phyloP scores from a whole-genome alignment of 1,140 invertebrate genomes.

The Venturia canescens region DNA sequence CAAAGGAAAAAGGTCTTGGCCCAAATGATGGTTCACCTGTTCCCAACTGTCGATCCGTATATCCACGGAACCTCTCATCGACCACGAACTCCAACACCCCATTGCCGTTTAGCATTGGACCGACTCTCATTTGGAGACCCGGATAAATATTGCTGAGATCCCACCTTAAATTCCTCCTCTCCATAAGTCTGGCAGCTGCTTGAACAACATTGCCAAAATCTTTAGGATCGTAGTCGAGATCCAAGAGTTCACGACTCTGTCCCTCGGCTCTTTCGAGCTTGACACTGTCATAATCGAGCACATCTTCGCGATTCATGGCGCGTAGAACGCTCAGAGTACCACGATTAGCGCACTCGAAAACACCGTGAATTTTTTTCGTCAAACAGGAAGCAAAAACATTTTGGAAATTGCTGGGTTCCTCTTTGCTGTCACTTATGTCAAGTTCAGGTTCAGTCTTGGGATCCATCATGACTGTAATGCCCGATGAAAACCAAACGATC shows the following conservation, averaged over 20 bases:
- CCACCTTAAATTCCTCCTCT: slow-evolving; percentile 84
- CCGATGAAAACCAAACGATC: slow-evolving; percentile 59
- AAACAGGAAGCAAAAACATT: slow-evolving; percentile 64
- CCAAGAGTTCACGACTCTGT: slow-evolving; percentile 67
- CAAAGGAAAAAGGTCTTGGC: too few relatives aligned
- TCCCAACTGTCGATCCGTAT: slow-evolving; percentile 67
- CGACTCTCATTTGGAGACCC: slow-evolving; percentile 83
- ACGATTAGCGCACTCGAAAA: slow-evolving; percentile 81
- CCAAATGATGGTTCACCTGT: slow-evolving; percentile 61
- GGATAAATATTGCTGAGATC: slow-evolving; percentile 84
- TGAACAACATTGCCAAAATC: slow-evolving; percentile 84
- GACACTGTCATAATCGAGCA: slow-evolving; percentile 78
- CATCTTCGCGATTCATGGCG: slow-evolving; percentile 80
- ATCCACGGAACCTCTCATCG: slow-evolving; percentile 76
- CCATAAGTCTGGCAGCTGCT: slow-evolving; percentile 83
- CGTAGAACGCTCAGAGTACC: slow-evolving; percentile 82
- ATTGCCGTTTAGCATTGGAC: slow-evolving; percentile 79
- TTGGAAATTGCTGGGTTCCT: slow-evolving; percentile 60
- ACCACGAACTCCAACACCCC: slow-evolving; percentile 86
- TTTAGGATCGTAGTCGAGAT: slow-evolving; percentile 83
- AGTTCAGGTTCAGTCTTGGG: slow-evolving; percentile 46
- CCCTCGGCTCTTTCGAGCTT: slow-evolving; percentile 66
- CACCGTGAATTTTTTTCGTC: slow-evolving; percentile 60
- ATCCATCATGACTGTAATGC: slow-evolving; percentile 68
- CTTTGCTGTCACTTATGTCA: slow-evolving; percentile 50